Evolutionary conservation across 37 sponge, comb jelly and placozoan species (phyloP).

Genomic region (Amphimedon queenslandica): DNA sequence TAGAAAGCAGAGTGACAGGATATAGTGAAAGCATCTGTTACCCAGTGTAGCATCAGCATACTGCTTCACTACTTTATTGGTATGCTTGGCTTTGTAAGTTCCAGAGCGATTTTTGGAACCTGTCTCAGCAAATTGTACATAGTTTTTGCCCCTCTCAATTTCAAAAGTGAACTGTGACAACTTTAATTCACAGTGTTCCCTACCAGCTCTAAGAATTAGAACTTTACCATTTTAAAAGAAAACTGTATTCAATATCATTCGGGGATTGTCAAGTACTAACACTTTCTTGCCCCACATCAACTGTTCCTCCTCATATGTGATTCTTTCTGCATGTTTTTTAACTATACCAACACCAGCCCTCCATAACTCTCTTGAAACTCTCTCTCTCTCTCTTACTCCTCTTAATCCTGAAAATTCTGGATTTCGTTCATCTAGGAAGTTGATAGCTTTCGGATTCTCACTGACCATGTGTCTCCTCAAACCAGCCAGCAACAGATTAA

Average conservation of each 20-base stretch:
- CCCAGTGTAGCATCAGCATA: too few species aligned
- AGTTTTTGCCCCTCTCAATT: too few species aligned
- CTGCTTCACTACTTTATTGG: too few species aligned
- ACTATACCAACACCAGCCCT: not conserved
- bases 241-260: not conserved
- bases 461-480: slow-evolving; percentile 3
- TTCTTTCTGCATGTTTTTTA: not conserved
- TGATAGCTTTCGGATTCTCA: slow-evolving; percentile 1
- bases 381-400: slow-evolving; percentile 20
- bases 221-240: not conserved
- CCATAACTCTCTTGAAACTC: not conserved
- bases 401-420: not conserved
- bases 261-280: not conserved
- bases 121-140: too few species aligned
- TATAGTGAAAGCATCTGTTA: too few species aligned
- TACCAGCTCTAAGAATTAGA: not conserved
- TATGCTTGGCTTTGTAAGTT: too few species aligned
- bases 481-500: slow-evolving; percentile 12
- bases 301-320: not conserved
- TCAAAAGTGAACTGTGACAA: not conserved
- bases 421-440: slow-evolving; percentile 23
- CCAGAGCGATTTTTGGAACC: too few species aligned
- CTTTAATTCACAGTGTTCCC: not conserved
- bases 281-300: not conserved
- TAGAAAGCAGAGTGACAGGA: too few species aligned